A percentile compares a stretch with the other conserved stretches of the same genome.
Conservation (phyloP, 2,888 invertebrate species). For the Tetrapedia diversipes region DNA sequence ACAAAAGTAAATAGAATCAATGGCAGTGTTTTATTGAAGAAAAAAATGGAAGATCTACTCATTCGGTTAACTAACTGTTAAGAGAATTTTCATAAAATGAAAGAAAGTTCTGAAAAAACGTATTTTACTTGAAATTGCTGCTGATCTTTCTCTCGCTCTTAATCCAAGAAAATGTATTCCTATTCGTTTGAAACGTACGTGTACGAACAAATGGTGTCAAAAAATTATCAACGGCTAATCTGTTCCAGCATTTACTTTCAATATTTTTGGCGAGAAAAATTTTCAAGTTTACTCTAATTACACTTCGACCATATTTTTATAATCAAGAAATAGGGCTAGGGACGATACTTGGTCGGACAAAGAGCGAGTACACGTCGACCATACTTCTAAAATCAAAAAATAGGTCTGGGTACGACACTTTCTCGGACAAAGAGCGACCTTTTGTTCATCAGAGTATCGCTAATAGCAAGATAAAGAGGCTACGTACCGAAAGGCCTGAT, state of each 20-base stretch:
- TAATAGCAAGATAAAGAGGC: not conserved
- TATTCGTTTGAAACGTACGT: no score
- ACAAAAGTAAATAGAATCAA: no score
- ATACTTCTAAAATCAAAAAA: no score
- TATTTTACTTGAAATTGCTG: not conserved
- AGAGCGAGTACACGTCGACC: not conserved
- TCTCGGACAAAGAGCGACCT: slow-evolving; percentile 8
- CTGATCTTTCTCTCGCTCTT: not conserved
- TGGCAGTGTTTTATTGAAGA: not conserved
- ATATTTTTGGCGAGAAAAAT: no score
- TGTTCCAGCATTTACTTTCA: no score
- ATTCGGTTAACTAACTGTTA: no score
- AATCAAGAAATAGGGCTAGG: no score
- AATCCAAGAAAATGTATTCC: not conserved
- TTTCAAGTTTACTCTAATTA: not conserved
- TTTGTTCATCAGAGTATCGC: not conserved
- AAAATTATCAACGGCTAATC: no score
- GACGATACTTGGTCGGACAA: slow-evolving; percentile 1
- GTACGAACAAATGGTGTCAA: no score
- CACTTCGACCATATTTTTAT: not conserved
- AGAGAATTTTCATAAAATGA: no score
- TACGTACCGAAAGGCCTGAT: slow-evolving; percentile 95
- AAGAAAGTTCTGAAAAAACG: not conserved
- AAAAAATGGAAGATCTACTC: no score
- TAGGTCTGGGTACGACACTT: not conserved